Base-by-base conservation (phyloP, 2,888 invertebrate species). In the Dryobota labecula region DNA sequence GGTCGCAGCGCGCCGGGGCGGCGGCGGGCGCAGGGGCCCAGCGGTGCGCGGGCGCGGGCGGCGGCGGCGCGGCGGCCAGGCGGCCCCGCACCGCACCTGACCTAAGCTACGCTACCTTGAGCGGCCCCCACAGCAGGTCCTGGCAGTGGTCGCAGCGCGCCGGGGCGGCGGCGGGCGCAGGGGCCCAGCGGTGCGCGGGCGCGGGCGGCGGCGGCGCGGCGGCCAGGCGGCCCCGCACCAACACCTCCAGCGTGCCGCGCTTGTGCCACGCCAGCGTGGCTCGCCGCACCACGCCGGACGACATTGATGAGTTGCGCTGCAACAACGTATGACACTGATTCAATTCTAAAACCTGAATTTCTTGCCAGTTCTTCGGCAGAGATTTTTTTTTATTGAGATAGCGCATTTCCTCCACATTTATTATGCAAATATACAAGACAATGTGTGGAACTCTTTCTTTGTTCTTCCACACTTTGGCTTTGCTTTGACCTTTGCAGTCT, bases 1-100 rank as follows among this genome's bases (percentile, higher is more conserved):
- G 97, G 96, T 99, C 98, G 97, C 96, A 98, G 98, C 84, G 99
- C 96, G 96, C 0, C 98, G 98, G 99, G 99, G 57, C 98, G 98
- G 67, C 98, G 99, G 97, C 94, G 98, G 99, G 98, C 18, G 85
- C 84, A 67, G 86, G 81, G 8, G 83, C 77, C 85, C 86, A 86
- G 79, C 86, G 85, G 78, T 85, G 86, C 58, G 86, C 96, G 95
- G 93, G 90, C 80, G 96, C 97, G 89, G 86, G 97, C 0, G 78
- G 47, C 6, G 98, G 93, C 98, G 98, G 89, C 97, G 97, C 96
- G 98, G 98, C 87, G 98, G 97, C 76, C 97, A 98, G 89, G 97
- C 98, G 97, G 1, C 98, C 99, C 73, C 98, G 97, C 96, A 98
- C 98, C 84, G n/a, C n/a, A n/a, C n/a, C n/a, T n/a, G n/a, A n/a